phyloP scores from a whole-genome alignment of 2,113 vertebrate species.

The Prinia subflava region DNA sequence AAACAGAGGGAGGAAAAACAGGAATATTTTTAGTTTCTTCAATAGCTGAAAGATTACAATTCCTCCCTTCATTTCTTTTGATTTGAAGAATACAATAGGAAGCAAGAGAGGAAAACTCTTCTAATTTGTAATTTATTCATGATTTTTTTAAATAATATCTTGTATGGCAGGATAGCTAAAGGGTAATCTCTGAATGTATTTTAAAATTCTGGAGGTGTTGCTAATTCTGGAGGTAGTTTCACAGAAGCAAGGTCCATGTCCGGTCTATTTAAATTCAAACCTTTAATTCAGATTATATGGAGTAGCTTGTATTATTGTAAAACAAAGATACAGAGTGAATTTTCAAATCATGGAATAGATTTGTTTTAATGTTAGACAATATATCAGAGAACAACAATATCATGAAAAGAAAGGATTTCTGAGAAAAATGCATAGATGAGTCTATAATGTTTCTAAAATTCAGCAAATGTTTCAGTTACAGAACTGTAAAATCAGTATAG shows the following conservation, averaged over 20 bases:
- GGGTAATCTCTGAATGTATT: not conserved
- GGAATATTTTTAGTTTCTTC: not conserved
- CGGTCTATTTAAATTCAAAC: not conserved
- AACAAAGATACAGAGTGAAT: not conserved
- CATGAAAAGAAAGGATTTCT: not conserved
- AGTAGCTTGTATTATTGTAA: not conserved
- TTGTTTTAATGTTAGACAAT: rapidly evolving
- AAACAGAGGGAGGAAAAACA: not conserved
- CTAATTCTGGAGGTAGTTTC: not conserved
- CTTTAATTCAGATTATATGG: not conserved
- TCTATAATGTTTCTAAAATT: not conserved
- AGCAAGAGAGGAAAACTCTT: not conserved
- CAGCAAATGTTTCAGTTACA: not conserved
- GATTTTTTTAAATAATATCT: not conserved
- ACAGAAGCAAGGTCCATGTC: not conserved
- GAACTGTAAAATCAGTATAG: not conserved
- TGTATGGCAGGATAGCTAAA: not conserved
- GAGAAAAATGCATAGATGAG: not conserved
- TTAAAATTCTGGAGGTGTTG: not conserved
- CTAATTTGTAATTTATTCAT: not conserved
- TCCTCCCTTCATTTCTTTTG: not conserved
- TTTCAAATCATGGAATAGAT: not conserved
- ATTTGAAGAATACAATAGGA: not conserved
- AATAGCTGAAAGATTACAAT: not conserved
- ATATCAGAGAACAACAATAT: not conserved